Evolutionary conservation across 1,140 invertebrate genomes (phyloP).

Genomic region (Eciton burchellii): DNA sequence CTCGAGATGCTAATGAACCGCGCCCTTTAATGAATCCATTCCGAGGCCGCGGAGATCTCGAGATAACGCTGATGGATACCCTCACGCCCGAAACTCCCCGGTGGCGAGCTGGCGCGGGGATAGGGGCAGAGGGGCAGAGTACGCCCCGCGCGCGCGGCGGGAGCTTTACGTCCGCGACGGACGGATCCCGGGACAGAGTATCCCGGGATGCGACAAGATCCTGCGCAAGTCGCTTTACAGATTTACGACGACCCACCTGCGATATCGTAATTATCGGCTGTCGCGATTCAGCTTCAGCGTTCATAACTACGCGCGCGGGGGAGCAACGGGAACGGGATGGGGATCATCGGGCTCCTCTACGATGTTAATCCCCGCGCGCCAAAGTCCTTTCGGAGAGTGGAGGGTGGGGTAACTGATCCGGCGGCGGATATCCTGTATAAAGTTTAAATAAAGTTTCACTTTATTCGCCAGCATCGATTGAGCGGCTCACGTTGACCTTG

Average conservation of each 20-base stretch:
- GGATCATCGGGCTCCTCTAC: neutral
- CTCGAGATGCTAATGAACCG: slow-evolving; percentile 77
- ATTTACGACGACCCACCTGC: slow-evolving; percentile 58
- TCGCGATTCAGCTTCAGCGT: slow-evolving; percentile 27
- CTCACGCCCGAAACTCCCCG: slow-evolving; percentile 55
- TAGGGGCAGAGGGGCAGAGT: slow-evolving; percentile 58
- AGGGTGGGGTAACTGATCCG: too few species aligned
- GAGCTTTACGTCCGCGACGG: slow-evolving; percentile 11
- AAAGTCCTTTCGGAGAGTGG: too few species aligned
- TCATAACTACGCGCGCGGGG: neutral
- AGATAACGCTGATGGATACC: slow-evolving; percentile 77
- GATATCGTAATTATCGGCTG: slow-evolving; percentile 54
- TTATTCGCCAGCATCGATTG: too few species aligned
- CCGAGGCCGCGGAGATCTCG: slow-evolving; percentile 65
- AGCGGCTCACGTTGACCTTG: too few species aligned
- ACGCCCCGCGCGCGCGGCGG: slow-evolving; percentile 10
- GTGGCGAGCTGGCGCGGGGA: too few species aligned
- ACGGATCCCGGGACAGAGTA: slow-evolving; percentile 5
- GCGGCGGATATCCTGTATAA: too few species aligned
- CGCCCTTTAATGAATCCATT: slow-evolving; percentile 78
- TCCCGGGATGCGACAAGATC: neutral
- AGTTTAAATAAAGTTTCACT: too few species aligned
- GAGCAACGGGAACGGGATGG: neutral
- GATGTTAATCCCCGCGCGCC: too few species aligned
- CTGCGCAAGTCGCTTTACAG: slow-evolving; percentile 3